These are phyloP conservation scores for Ectemnius lituratus DNA, from an alignment of 2,888 invertebrate species.

Conservation along the genomic window DNA sequence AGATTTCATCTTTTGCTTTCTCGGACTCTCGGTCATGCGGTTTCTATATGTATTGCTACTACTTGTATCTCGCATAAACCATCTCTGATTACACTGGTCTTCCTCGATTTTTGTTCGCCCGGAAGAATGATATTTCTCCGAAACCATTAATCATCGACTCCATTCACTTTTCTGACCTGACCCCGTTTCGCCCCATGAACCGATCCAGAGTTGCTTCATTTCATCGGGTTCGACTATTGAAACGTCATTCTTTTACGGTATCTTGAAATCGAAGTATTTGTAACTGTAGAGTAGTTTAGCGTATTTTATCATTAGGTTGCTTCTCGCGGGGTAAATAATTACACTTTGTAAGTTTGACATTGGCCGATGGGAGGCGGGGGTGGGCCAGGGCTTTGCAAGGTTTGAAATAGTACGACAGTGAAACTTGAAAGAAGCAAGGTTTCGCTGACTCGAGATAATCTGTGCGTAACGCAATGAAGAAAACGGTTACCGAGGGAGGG, in stretches of 20 bases:
- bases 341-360: conserved; percentile 23
- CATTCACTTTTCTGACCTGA: not conserved
- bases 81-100: not conserved
- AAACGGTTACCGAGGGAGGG: not conserved
- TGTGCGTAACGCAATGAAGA: not conserved
- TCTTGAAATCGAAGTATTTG: conserved; percentile 51
- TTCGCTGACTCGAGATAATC: not conserved
- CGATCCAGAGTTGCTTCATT: not conserved
- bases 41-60: too few species aligned
- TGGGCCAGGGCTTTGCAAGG: not conserved
- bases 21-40: not conserved
- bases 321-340: conserved; percentile 33
- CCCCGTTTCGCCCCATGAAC: not conserved
- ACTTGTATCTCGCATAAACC: too few species aligned
- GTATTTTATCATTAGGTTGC: conserved; percentile 52
- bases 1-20: conserved; percentile 1
- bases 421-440: not conserved
- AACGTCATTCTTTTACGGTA: not conserved
- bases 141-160: not conserved
- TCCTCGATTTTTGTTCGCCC: not conserved
- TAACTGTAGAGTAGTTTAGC: conserved; percentile 59
- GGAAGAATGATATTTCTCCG: too few species aligned
- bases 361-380: too few species aligned
- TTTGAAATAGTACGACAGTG: not conserved
- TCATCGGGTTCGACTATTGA: not conserved